Conservation (phyloP, 2,113 vertebrate species). For the Cathartes aura region DNA sequence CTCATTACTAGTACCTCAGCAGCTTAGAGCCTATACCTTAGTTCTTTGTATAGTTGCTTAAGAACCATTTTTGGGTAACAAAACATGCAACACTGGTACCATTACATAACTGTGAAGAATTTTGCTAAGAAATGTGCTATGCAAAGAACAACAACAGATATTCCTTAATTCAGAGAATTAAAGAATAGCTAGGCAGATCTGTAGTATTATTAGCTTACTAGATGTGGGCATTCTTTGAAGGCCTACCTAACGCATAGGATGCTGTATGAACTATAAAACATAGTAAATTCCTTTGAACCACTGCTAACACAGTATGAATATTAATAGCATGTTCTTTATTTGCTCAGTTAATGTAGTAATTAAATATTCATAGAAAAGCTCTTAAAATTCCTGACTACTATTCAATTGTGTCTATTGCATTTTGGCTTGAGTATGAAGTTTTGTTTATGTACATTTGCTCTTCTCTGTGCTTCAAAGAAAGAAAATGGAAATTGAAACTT, state of each 20-base stretch:
- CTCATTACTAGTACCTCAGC: not conserved
- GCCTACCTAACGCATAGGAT: not conserved
- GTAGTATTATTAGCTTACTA: not conserved
- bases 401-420: conserved; percentile 2
- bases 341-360: conserved; percentile 36
- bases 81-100: not conserved
- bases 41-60: not conserved
- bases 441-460: not conserved
- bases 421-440: not conserved
- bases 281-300: conserved; percentile 6
- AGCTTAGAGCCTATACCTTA: not conserved
- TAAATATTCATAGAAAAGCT: conserved; percentile 52
- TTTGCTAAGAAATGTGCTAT: not conserved
- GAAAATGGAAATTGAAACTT: conserved; percentile 27
- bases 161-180: not conserved
- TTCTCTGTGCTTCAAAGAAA: conserved; percentile 23
- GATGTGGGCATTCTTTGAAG: not conserved
- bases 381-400: conserved; percentile 29
- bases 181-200: not conserved
- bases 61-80: not conserved
- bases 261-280: not conserved
- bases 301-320: conserved; percentile 22
- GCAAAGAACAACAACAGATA: not conserved
- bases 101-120: not conserved
- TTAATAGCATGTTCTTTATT: conserved; percentile 43